Evolutionary conservation across 2,888 invertebrate genomes (phyloP).

Genomic region (Synanthedon vespiformis): DNA sequence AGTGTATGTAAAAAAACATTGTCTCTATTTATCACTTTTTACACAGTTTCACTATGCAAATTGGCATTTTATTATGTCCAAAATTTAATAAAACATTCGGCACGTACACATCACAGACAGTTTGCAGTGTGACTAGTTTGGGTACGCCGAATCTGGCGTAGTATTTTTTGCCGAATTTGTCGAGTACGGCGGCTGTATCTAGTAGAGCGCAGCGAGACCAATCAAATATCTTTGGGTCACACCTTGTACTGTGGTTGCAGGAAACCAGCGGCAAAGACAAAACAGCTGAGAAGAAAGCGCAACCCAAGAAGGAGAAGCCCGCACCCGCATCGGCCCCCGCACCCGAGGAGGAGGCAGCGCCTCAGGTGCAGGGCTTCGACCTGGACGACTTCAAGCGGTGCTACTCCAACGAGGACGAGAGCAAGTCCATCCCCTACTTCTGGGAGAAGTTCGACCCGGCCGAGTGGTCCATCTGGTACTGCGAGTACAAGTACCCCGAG

Average conservation of each 20-base stretch:
- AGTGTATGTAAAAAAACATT: no score
- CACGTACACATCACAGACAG: no score
- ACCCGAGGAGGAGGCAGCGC: conserved; percentile 69
- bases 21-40: no score
- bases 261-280: conserved; percentile 51
- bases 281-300: conserved; percentile 55
- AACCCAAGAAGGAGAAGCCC: conserved; percentile 48
- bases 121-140: no score
- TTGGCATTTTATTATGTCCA: no score
- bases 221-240: no score
- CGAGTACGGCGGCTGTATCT: no score
- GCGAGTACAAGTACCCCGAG: conserved; percentile 95
- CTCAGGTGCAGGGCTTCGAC: conserved; percentile 68
- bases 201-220: no score
- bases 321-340: conserved; percentile 69
- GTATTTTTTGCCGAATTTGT: no score
- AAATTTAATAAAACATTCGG: no score
- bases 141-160: no score
- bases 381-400: conserved; percentile 98
- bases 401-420: conserved; percentile 96
- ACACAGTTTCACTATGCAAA: no score
- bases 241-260: conserved; percentile 11
- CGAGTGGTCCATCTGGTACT: conserved; percentile 96
- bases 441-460: conserved; percentile 98
- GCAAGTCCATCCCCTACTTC: conserved; percentile 95